phyloP scores from a whole-genome alignment of 2,797 vertebrate genomes.

The Anguilla obscura region DNA sequence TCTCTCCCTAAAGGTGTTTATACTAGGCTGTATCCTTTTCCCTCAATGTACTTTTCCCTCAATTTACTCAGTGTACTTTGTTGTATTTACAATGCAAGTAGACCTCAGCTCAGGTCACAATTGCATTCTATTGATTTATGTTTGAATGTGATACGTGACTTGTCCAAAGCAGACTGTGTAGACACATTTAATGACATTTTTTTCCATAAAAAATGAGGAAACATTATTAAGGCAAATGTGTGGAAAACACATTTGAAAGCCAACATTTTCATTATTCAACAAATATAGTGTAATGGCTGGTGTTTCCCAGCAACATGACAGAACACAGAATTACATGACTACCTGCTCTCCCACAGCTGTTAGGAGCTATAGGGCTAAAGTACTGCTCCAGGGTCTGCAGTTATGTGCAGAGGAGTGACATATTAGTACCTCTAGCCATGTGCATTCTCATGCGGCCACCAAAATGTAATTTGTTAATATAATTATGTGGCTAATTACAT shows the following conservation, averaged over 20 bases:
- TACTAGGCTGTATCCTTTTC: background rate
- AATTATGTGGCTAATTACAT: background rate
- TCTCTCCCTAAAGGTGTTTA: background rate
- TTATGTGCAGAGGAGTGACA: background rate
- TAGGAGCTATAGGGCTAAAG: background rate
- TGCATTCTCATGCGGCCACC: background rate
- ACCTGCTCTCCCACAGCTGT: background rate
- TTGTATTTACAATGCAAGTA: background rate
- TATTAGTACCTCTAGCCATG: background rate
- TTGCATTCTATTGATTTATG: background rate
- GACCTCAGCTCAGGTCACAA: background rate
- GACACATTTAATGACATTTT: background rate
- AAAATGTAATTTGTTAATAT: background rate
- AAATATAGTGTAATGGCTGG: background rate
- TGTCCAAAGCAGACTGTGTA: background rate
- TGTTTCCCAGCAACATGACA: background rate
- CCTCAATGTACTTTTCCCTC: background rate
- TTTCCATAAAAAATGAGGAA: background rate
- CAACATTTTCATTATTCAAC: background rate
- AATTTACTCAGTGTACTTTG: background rate
- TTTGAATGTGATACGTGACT: background rate
- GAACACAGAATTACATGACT: background rate
- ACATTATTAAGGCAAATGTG: background rate
- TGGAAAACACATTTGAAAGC: background rate
- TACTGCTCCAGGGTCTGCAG: background rate